Base-by-base conservation (phyloP, 2,888 invertebrate species). In the Saturnia pavonia region DNA sequence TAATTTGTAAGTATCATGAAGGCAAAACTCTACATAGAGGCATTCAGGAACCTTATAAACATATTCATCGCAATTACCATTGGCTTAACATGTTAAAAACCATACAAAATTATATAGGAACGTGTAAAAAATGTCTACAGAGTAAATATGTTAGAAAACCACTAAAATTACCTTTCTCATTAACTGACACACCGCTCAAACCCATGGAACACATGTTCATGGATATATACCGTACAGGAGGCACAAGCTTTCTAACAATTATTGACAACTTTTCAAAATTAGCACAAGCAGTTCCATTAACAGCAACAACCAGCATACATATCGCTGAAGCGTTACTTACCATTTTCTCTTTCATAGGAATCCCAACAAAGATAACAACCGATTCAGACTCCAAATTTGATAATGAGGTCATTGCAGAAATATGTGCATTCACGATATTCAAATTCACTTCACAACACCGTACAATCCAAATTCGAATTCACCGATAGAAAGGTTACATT, bases 181-280 rank as follows among this genome's bases (percentile, higher is more conserved):
- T n/a, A n/a, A n/a, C n/a, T n/a, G n/a, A n/a, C n/a, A n/a, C n/a
- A n/a, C n/a, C n/a, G n/a, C n/a, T n/a, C n/a, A n/a, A n/a, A n/a
- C n/a, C n/a, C n/a, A n/a, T n/a, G n/a, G n/a, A n/a, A n/a, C n/a
- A n/a, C n/a, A n/a, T n/a, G n/a, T n/a, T n/a, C n/a, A 78, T 76
- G 74, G 75, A 76, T 45, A n/a, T 76, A 0, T 76, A 76, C 12
- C 70, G 63, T 0, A 75, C 70, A 7, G 48, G 48, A 48, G 48
- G 48, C 48, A 48, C 48, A n/a, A n/a, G n/a, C n/a, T n/a, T n/a
- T n/a, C n/a, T 48, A 48, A 48, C 16, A 0, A 71, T 79, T 0
- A 79, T 80, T 68, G 80, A 81, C 14, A 79, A 78, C 14, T 81
- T 81, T 42, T 73, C 78, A 0, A 81, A 81, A 72, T 77, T 72